A percentile compares a stretch with the other conserved stretches of the same genome.
Conservation (phyloP, 2,888 invertebrate species). For the Lepeophtheirus nordmannii region DNA sequence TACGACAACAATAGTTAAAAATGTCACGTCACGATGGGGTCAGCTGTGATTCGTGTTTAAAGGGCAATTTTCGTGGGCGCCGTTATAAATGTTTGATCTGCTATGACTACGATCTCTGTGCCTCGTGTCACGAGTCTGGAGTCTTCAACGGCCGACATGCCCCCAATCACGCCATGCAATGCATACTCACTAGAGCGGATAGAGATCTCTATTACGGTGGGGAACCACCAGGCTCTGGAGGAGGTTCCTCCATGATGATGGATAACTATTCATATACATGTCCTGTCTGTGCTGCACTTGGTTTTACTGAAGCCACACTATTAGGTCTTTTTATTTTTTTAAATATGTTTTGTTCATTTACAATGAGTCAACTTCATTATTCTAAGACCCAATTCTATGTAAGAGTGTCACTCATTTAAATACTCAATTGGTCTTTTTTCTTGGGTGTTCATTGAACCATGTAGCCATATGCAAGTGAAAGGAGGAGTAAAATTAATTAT, state of each 20-base stretch:
- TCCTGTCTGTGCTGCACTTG: constrained; percentile 92
- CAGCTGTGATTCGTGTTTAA: constrained; percentile 97
- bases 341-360: no score
- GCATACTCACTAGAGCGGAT: constrained; percentile 88
- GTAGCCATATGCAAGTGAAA: no score
- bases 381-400: no score
- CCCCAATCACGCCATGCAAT: constrained; percentile 96
- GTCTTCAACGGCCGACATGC: constrained; percentile 80
- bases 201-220: constrained; percentile 93
- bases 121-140: constrained; percentile 77
- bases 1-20: no score
- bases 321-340: constrained; percentile 39
- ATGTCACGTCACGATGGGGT: constrained; percentile 48
- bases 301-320: constrained; percentile 77
- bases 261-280: constrained; percentile 93
- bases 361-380: no score
- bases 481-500: no score
- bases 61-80: constrained; percentile 90
- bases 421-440: no score
- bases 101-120: constrained; percentile 97
- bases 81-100: constrained; percentile 98
- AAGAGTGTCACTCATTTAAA: no score
- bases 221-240: constrained; percentile 53
- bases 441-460: no score
- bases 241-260: constrained; percentile 44